Evolutionary conservation across 1,140 invertebrate species (phyloP).

Genomic region (Drosophila kurseongensis): DNA sequence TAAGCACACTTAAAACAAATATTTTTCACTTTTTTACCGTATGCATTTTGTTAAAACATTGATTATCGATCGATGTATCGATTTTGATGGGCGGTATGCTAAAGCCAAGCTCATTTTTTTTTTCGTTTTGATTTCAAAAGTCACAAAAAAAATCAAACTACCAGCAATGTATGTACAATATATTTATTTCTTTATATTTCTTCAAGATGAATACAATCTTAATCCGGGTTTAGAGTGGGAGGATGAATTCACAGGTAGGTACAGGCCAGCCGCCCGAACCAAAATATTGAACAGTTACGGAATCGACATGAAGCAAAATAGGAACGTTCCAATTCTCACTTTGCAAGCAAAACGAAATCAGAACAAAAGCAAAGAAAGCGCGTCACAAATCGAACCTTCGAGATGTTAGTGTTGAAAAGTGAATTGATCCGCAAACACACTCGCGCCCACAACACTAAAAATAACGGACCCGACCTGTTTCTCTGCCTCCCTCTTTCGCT

Average conservation of each 20-base stretch:
- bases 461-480: slow-evolving; percentile 16
- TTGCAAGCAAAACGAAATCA: slow-evolving; percentile 24
- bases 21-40: slow-evolving; percentile 45
- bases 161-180: slow-evolving; percentile 75
- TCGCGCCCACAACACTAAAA: slow-evolving; percentile 26
- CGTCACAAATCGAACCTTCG: slow-evolving; percentile 25
- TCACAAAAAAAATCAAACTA: slow-evolving; percentile 49
- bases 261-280: slow-evolving; percentile 83
- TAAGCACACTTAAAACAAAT: slow-evolving; percentile 40
- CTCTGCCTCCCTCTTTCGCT: slow-evolving; percentile 1
- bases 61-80: slow-evolving; percentile 30
- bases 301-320: slow-evolving; percentile 85
- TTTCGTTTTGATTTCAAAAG: slow-evolving; percentile 37
- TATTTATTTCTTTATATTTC: slow-evolving; percentile 89
- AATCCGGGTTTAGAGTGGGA: slow-evolving; percentile 99
- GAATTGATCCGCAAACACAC: slow-evolving; percentile 3
- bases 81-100: slow-evolving; percentile 53
- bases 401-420: slow-evolving; percentile 36
- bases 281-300: slow-evolving; percentile 75
- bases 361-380: slow-evolving; percentile 22
- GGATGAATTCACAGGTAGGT: slow-evolving; percentile 99
- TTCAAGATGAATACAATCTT: slow-evolving; percentile 99
- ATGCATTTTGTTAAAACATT: slow-evolving; percentile 50
- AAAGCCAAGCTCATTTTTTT: slow-evolving; percentile 31
- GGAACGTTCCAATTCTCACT: slow-evolving; percentile 81